Conservation (phyloP, 2,797 vertebrate species). For the Euphonia xanthogaster region DNA sequence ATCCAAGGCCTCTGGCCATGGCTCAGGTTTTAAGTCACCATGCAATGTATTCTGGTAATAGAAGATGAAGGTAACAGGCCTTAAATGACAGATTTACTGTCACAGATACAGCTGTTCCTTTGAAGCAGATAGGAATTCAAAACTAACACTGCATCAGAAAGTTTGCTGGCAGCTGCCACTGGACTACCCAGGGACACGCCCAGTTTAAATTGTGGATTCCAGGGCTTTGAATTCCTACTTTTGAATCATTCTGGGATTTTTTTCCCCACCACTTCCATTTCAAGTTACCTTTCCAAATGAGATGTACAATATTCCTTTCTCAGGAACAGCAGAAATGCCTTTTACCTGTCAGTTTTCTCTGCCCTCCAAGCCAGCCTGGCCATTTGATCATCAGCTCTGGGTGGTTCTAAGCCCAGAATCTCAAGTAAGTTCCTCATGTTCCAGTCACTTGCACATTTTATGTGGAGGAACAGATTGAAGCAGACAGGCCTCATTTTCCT, state of each 20-base stretch:
- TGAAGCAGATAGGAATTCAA: not conserved
- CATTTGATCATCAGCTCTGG: not conserved
- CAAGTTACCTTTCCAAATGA: not conserved
- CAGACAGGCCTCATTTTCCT: constrained; percentile 48
- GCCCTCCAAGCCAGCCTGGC: not conserved
- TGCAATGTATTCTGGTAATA: not conserved
- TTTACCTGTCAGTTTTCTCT: not conserved
- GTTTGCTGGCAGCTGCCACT: not conserved
- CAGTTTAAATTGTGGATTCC: not conserved
- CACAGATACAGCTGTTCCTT: not conserved
- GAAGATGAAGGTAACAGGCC: not conserved
- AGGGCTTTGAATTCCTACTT: not conserved
- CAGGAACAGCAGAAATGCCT: not conserved
- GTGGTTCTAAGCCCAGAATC: constrained; percentile 5
- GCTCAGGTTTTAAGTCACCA: not conserved
- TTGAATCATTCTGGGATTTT: not conserved
- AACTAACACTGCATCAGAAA: not conserved
- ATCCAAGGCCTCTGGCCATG: not conserved
- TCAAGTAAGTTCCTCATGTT: not conserved
- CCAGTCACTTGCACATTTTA: not conserved
- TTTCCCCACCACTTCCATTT: not conserved
- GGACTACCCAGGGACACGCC: not conserved
- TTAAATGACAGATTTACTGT: not conserved
- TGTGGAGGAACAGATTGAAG: constrained; percentile 20
- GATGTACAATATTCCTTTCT: not conserved